Conservation (phyloP, 1,140 invertebrate species). For the Atta colombica region DNA sequence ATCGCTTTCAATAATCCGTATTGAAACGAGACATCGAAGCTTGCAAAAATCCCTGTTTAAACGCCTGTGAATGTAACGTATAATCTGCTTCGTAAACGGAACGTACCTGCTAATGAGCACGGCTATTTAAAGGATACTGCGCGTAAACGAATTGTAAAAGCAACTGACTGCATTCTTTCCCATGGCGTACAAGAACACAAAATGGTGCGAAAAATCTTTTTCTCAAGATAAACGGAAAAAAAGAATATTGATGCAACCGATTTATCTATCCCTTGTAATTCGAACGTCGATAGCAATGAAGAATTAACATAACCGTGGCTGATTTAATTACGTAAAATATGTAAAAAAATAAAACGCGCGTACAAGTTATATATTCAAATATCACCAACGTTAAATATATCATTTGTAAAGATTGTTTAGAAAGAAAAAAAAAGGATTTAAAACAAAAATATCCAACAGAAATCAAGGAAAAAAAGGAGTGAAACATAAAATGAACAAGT, state of each 20-base stretch:
- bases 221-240: not conserved
- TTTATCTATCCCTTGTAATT: not conserved
- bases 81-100: conserved; percentile 46
- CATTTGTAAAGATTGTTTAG: not conserved
- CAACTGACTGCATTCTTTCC: not conserved
- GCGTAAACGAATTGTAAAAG: conserved; percentile 20
- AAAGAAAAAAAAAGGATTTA: not conserved
- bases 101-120: conserved; percentile 43
- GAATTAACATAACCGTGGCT: not conserved
- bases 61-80: not conserved
- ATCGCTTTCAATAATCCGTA: conserved; percentile 11
- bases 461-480: conserved; percentile 2
- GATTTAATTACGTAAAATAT: not conserved
- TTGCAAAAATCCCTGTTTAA: conserved; percentile 44
- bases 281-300: not conserved
- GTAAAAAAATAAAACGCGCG: not conserved
- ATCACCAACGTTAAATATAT: not conserved
- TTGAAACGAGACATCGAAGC: conserved; percentile 12
- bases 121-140: conserved; percentile 6
- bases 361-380: not conserved
- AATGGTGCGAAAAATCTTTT: not conserved
- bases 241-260: not conserved
- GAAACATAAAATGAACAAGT: conserved; percentile 38
- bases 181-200: not conserved
- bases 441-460: conserved; percentile 6